phyloP scores from a whole-genome alignment of 2,797 vertebrate species.

The Hippoglossus hippoglossus region DNA sequence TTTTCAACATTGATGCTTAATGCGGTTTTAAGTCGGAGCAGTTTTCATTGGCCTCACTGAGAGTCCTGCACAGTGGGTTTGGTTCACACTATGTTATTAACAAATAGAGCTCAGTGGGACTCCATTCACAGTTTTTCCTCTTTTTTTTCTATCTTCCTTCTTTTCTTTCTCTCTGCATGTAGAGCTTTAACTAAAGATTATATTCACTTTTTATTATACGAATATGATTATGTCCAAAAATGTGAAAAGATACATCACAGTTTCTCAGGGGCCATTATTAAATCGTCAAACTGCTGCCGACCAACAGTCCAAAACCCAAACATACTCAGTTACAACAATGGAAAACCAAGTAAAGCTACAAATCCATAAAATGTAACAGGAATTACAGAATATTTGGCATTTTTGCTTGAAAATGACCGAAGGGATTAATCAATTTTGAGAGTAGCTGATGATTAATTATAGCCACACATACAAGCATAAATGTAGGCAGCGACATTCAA shows the following conservation, averaged over 20 bases:
- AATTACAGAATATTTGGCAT: background rate
- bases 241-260: background rate
- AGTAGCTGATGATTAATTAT: background rate
- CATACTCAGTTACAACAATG: no score
- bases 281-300: no score
- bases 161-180: background rate
- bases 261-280: no score
- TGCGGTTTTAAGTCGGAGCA: slow-evolving; percentile 18
- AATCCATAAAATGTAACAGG: no score
- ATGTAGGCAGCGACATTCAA: background rate
- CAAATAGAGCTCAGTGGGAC: slow-evolving; percentile 54
- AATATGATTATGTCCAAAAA: background rate
- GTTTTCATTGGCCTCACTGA: slow-evolving; percentile 6
- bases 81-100: slow-evolving; percentile 61
- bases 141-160: slow-evolving; percentile 7
- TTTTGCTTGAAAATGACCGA: background rate
- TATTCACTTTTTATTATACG: background rate
- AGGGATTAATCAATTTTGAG: background rate
- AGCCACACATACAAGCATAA: background rate
- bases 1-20: slow-evolving; percentile 12
- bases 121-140: slow-evolving; percentile 49
- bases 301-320: no score
- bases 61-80: slow-evolving; percentile 36
- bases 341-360: no score
- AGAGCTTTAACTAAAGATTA: background rate